Conservation (phyloP, 2,797 vertebrate genomes). For the Aplochiton taeniatus region DNA sequence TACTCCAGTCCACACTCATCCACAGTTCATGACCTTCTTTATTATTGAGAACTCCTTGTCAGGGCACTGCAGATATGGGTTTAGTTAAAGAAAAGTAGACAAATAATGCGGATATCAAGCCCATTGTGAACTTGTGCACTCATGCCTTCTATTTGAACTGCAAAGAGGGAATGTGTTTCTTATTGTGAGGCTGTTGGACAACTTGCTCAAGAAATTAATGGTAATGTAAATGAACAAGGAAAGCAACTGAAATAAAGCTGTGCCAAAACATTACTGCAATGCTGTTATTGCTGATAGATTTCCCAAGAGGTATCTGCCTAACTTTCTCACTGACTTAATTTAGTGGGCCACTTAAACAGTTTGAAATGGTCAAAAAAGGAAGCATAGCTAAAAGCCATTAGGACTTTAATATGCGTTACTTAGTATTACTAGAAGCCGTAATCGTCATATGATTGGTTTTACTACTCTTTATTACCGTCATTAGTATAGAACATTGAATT, state of each 20-base stretch:
- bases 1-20: slow-evolving; percentile 28
- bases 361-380: slow-evolving; percentile 38
- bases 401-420: slow-evolving; percentile 60
- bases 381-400: slow-evolving; percentile 56
- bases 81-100: slow-evolving; percentile 44
- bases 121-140: slow-evolving; percentile 65
- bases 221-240: slow-evolving; percentile 18
- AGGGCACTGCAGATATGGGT: slow-evolving; percentile 42
- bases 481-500: slow-evolving; percentile 59
- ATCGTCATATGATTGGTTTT: slow-evolving; percentile 73
- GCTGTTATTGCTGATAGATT: slow-evolving; percentile 28
- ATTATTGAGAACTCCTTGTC: slow-evolving; percentile 50
- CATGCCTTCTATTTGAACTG: slow-evolving; percentile 48
- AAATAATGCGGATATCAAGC: slow-evolving; percentile 55
- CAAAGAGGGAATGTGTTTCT: slow-evolving; percentile 36
- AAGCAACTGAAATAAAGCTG: not conserved
- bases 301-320: slow-evolving; percentile 57
- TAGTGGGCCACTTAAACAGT: slow-evolving; percentile 57
- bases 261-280: slow-evolving; percentile 26
- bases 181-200: not conserved
- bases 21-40: slow-evolving; percentile 61
- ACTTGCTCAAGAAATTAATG: no score
- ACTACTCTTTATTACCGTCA: slow-evolving; percentile 60
- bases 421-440: slow-evolving; percentile 61
- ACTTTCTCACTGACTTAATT: slow-evolving; percentile 56